Conservation (phyloP, 2,888 invertebrate species). For the Drosophila kanekoi region DNA sequence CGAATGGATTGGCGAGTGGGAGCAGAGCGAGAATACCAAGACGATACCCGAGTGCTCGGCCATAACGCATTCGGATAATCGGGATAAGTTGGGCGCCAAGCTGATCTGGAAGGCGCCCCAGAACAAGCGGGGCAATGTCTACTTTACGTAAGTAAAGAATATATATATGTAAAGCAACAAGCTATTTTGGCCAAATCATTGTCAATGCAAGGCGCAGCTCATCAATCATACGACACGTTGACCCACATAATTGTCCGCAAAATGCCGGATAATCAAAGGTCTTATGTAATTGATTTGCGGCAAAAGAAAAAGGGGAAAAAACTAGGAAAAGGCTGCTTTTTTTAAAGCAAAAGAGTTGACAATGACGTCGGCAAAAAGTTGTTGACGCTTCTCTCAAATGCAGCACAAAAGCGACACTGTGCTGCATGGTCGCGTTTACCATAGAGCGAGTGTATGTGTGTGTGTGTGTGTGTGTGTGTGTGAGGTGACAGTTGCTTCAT, state of each 20-base stretch:
- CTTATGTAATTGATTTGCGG: slow-evolving; percentile 71
- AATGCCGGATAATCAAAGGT: slow-evolving; percentile 63
- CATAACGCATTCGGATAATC: slow-evolving; percentile 91
- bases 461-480: background rate
- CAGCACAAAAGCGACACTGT: slow-evolving; percentile 43
- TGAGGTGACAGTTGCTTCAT: slow-evolving; percentile 49
- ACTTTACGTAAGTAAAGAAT: slow-evolving; percentile 90
- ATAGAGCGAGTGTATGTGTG: background rate
- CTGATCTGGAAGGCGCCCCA: slow-evolving; percentile 91
- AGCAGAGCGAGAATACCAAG: slow-evolving; percentile 90
- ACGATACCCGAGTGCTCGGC: slow-evolving; percentile 92
- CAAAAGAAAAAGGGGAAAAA: background rate
- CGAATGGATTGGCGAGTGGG: slow-evolving; percentile 92
- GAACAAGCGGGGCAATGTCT: slow-evolving; percentile 89
- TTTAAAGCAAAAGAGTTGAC: slow-evolving; percentile 44
- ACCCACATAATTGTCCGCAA: slow-evolving; percentile 75
- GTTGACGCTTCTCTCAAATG: slow-evolving; percentile 34
- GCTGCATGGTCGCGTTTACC: slow-evolving; percentile 25
- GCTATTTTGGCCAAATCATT: slow-evolving; percentile 25
- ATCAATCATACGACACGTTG: slow-evolving; percentile 75
- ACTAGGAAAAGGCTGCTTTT: slow-evolving; percentile 4
- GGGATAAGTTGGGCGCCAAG: slow-evolving; percentile 90
- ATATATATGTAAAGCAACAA: background rate
- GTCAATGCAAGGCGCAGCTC: slow-evolving; percentile 33
- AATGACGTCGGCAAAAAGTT: slow-evolving; percentile 61